Evolutionary conservation across 2,888 invertebrate species (phyloP).

Genomic region (Cheilosia pagana): DNA sequence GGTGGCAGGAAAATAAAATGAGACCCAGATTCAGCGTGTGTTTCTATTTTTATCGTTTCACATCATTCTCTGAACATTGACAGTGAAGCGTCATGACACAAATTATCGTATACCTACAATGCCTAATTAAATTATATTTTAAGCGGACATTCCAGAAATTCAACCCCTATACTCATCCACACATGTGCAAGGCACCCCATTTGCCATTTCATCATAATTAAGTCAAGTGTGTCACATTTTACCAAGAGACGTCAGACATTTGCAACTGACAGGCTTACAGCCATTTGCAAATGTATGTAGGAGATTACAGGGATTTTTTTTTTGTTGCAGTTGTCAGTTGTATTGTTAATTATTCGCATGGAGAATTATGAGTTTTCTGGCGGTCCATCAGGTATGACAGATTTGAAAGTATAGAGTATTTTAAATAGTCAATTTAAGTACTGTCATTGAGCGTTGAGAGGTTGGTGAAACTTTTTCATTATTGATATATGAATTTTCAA

Average conservation of each 20-base stretch:
- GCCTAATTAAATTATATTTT: slow-evolving; percentile 50
- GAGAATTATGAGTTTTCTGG: too few relatives aligned
- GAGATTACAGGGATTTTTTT: background rate
- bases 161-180: slow-evolving; percentile 18
- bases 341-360: too few relatives aligned
- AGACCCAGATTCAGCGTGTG: background rate
- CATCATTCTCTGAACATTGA: slow-evolving; percentile 17
- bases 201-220: slow-evolving; percentile 25
- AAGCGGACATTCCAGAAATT: slow-evolving; percentile 28
- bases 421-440: too few relatives aligned
- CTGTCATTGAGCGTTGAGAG: too few relatives aligned
- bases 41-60: background rate
- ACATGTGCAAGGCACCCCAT: slow-evolving; percentile 10
- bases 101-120: slow-evolving; percentile 4
- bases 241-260: slow-evolving; percentile 19
- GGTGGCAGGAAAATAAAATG: background rate
- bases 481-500: too few relatives aligned
- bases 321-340: background rate
- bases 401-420: too few relatives aligned
- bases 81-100: slow-evolving; percentile 23
- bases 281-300: slow-evolving; percentile 2
- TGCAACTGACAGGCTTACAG: slow-evolving; percentile 3
- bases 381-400: too few relatives aligned
- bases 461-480: too few relatives aligned
- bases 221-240: slow-evolving; percentile 28